Percentiles rank a stretch among this genome's conserved stretches.
phyloP scores from a whole-genome alignment of 2,113 vertebrate genomes.

The Dasyornis broadbenti region DNA sequence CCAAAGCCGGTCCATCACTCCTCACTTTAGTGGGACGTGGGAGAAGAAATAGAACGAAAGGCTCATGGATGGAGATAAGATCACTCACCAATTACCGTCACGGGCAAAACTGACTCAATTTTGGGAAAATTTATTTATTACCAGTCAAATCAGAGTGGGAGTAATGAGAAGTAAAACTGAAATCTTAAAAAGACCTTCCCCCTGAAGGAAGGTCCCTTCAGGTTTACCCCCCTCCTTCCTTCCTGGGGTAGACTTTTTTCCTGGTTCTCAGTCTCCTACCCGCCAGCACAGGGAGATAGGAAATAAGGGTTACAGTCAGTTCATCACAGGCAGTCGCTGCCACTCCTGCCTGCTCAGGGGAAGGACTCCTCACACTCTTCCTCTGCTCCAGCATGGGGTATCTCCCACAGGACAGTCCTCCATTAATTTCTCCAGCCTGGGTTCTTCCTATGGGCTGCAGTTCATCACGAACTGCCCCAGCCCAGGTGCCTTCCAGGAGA shows the following conservation, averaged over 20 bases:
- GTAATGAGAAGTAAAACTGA: background rate
- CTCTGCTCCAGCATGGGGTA: background rate
- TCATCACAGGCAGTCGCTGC: background rate
- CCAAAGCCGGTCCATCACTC: background rate
- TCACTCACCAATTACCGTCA: background rate
- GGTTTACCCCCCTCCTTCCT: too few species aligned
- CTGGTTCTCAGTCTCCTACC: background rate
- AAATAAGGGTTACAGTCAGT: background rate
- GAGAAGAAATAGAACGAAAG: background rate
- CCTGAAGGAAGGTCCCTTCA: too few species aligned
- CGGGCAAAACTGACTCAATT: background rate
- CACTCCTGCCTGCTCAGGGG: background rate
- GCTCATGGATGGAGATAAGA: background rate
- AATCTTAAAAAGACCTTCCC: background rate
- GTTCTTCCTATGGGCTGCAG: background rate
- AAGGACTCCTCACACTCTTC: background rate
- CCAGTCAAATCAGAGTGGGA: background rate
- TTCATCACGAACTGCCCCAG: background rate
- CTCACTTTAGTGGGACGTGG: background rate
- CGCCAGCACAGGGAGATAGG: rapidly evolving
- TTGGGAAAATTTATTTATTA: background rate
- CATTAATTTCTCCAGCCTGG: background rate
- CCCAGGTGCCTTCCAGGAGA: background rate
- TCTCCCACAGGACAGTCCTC: background rate
- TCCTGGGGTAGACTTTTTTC: background rate